phyloP scores from a whole-genome alignment of 1,140 invertebrate species.

The Atta colombica region DNA sequence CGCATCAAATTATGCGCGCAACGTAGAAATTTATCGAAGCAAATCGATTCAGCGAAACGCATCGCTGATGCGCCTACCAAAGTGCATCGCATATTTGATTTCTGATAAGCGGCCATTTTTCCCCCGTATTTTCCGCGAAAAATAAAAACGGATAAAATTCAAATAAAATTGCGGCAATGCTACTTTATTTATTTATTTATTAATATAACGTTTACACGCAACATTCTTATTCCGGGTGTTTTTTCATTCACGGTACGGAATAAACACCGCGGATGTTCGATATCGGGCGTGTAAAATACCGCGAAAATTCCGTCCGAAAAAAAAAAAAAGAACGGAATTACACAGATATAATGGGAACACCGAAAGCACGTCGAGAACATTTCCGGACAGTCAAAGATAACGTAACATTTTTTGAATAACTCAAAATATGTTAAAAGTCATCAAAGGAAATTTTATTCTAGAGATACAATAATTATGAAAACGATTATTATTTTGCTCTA shows the following conservation, averaged over 20 bases:
- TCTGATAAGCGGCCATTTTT: constrained; percentile 39
- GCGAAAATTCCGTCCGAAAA: constrained; percentile 38
- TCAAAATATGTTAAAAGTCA: background rate
- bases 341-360: constrained; percentile 42
- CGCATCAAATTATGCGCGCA: constrained; percentile 59
- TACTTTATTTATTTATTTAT: constrained; percentile 60
- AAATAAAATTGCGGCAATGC: constrained; percentile 56
- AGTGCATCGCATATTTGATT: constrained; percentile 59
- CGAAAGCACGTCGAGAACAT: constrained; percentile 18
- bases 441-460: constrained; percentile 1
- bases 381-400: constrained; percentile 21
- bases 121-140: constrained; percentile 34
- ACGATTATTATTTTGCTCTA: constrained; percentile 2
- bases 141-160: constrained; percentile 48
- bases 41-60: constrained; percentile 61
- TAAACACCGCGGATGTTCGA: constrained; percentile 54
- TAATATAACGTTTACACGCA: constrained; percentile 37
- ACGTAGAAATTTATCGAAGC: constrained; percentile 54
- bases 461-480: background rate
- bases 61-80: constrained; percentile 48
- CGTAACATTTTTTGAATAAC: constrained; percentile 4
- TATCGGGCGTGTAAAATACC: constrained; percentile 60
- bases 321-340: constrained; percentile 46
- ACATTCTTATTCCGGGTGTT: constrained; percentile 54
- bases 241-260: constrained; percentile 38